Percentiles rank a stretch among this genome's conserved stretches.
Conservation (phyloP, 2,888 invertebrate species). For the Malacosoma neustria region DNA sequence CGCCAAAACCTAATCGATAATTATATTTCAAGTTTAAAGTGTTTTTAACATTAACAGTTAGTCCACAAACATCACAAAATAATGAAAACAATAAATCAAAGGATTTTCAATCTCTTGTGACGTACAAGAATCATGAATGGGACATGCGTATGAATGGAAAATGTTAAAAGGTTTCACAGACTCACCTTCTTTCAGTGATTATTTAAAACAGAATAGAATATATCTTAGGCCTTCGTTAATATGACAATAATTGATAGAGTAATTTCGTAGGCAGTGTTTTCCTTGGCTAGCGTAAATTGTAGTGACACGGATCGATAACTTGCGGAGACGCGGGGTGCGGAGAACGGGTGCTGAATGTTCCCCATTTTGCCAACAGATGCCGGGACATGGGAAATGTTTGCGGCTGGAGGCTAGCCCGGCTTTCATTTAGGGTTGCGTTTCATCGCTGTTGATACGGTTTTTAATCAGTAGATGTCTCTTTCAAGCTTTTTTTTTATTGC, state of each 20-base stretch:
- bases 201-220: conserved; percentile 18
- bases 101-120: conserved; percentile 20
- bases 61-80: conserved; percentile 20
- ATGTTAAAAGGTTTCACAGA: conserved; percentile 19
- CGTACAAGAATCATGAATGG: conserved; percentile 49
- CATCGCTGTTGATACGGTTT: not conserved
- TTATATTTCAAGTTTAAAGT: not conserved
- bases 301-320: conserved; percentile 52
- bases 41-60: too few species aligned
- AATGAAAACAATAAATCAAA: conserved; percentile 27
- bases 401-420: conserved; percentile 17
- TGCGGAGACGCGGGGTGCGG: conserved; percentile 23
- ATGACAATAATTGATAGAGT: conserved; percentile 32
- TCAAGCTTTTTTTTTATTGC: too few species aligned
- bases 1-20: conserved; percentile 3
- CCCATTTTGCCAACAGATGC: conserved; percentile 49
- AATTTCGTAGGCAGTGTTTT: conserved; percentile 40
- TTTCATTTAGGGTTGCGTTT: conserved; percentile 11
- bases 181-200: conserved; percentile 32
- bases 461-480: not conserved
- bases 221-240: conserved; percentile 34
- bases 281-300: conserved; percentile 53
- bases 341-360: conserved; percentile 27
- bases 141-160: conserved; percentile 27
- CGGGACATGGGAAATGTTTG: conserved; percentile 25